These are phyloP conservation scores for Latheticus oryzae DNA, from an alignment of 2,888 invertebrate genomes.

Conservation along the genomic window DNA sequence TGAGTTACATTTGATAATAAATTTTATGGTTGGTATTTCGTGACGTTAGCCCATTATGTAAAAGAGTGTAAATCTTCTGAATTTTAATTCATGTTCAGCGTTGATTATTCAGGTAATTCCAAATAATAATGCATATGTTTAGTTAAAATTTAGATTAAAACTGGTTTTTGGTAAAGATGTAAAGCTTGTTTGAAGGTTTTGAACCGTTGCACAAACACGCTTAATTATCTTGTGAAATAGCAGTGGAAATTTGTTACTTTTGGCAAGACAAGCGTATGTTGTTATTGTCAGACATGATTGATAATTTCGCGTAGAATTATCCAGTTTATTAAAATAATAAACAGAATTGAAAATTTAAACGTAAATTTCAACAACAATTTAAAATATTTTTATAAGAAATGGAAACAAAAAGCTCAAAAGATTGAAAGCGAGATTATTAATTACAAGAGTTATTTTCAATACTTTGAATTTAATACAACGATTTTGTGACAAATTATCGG, in stretches of 20 bases:
- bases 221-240: constrained; percentile 37
- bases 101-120: constrained; percentile 18
- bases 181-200: no score
- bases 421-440: constrained; percentile 29
- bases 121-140: constrained; percentile 20
- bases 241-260: constrained; percentile 40
- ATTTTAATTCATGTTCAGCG: constrained; percentile 31
- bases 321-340: constrained; percentile 20
- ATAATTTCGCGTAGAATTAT: constrained; percentile 37
- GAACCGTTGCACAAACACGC: constrained; percentile 36
- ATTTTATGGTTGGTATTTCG: constrained; percentile 31
- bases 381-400: not conserved
- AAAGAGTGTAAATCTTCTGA: constrained; percentile 28
- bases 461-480: constrained; percentile 24
- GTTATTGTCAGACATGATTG: constrained; percentile 42
- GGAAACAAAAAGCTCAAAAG: constrained; percentile 6
- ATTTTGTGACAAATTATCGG: constrained; percentile 13
- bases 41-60: constrained; percentile 36
- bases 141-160: no score
- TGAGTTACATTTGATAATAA: constrained; percentile 21
- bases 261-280: constrained; percentile 39
- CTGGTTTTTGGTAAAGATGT: not conserved
- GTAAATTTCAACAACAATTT: constrained; percentile 12
- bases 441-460: constrained; percentile 27
- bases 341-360: constrained; percentile 10